Evolutionary conservation across 2,888 invertebrate species (phyloP).

Genomic region (Theretra japonica): DNA sequence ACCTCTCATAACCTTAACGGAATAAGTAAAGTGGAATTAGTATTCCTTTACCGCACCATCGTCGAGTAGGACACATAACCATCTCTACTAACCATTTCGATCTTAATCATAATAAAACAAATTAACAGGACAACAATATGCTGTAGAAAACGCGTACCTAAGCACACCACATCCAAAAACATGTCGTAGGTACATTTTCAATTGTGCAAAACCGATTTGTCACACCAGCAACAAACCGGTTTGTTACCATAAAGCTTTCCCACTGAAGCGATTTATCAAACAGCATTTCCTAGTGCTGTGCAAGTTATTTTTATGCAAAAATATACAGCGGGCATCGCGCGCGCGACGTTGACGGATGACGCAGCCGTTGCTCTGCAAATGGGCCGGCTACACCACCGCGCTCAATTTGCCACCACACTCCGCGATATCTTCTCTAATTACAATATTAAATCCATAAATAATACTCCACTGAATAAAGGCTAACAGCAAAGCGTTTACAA

Average conservation of each 20-base stretch:
- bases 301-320: constrained; percentile 74
- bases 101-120: background rate
- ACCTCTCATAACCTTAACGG: background rate
- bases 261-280: constrained; percentile 22
- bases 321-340: constrained; percentile 65
- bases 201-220: constrained; percentile 20
- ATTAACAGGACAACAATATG: background rate
- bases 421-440: constrained; percentile 35
- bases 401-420: constrained; percentile 63
- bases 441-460: constrained; percentile 26
- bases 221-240: constrained; percentile 18
- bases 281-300: constrained; percentile 47
- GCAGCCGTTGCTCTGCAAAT: constrained; percentile 40
- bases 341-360: constrained; percentile 73
- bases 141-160: background rate
- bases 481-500: background rate
- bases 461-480: constrained; percentile 4
- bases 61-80: background rate
- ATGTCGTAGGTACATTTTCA: constrained; percentile 11
- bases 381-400: constrained; percentile 38
- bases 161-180: background rate
- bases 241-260: constrained; percentile 27
- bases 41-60: background rate
- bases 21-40: background rate
- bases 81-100: background rate